Conservation (phyloP, 37 sponge, comb jelly and placozoan species). For the Mnemiopsis leidyi region DNA sequence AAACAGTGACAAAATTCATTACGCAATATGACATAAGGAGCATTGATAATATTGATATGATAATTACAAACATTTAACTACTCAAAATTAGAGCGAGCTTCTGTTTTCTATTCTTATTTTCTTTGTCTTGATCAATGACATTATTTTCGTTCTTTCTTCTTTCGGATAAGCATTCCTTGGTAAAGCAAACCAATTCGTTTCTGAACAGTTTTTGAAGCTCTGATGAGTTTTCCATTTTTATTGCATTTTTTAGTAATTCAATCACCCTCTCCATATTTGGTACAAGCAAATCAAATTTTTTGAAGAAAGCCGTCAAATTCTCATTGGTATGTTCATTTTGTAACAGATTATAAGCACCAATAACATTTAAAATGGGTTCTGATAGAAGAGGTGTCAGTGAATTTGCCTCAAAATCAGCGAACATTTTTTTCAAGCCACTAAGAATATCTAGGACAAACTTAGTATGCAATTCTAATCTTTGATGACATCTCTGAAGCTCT, state of each 20-base stretch:
- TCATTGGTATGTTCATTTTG: slow-evolving; percentile 60
- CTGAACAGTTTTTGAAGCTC: slow-evolving; percentile 3
- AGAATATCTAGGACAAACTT: slow-evolving; percentile 10
- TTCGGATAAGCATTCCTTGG: slow-evolving; percentile 1
- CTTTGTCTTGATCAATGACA: neutral
- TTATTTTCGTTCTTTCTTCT: neutral
- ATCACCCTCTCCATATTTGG: neutral
- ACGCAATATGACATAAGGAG: too few relatives aligned
- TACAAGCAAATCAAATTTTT: neutral
- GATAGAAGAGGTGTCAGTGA: neutral
- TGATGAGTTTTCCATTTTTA: slow-evolving; percentile 48
- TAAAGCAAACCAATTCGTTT: neutral
- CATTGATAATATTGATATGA: too few relatives aligned
- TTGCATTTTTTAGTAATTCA: neutral
- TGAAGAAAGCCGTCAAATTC: slow-evolving; percentile 35
- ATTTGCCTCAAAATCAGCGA: neutral
- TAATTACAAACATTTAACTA: too few relatives aligned
- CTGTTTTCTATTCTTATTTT: neutral
- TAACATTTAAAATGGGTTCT: neutral
- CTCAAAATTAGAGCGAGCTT: neutral
- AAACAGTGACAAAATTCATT: too few relatives aligned
- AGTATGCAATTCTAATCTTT: slow-evolving; percentile 47
- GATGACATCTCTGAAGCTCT: slow-evolving; percentile 19
- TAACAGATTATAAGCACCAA: neutral
- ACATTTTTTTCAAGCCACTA: neutral